Percentiles rank a stretch among this genome's conserved stretches.
phyloP scores from a whole-genome alignment of 2,888 invertebrate genomes.

The Cryptophagus acutangulus region DNA sequence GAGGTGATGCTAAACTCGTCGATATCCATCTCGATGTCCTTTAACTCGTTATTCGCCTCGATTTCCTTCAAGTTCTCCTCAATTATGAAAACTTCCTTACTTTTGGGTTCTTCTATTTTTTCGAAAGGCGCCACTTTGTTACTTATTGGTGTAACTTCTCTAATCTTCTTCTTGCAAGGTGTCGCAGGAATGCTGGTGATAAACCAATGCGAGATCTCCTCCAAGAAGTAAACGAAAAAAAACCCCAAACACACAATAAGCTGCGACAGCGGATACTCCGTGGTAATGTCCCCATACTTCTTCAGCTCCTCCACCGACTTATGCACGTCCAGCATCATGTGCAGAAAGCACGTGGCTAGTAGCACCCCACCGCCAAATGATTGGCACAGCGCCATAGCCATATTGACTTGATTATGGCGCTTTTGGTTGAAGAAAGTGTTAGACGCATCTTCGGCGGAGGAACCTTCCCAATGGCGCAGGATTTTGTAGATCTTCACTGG shows the following conservation, averaged over 20 bases:
- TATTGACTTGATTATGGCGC: conserved; percentile 39
- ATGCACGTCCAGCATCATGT: conserved; percentile 54
- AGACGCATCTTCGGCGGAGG: conserved; percentile 35
- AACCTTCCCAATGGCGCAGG: conserved; percentile 43
- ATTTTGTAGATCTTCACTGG: conserved; percentile 50
- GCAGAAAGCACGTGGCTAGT: conserved; percentile 56
- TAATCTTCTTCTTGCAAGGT: conserved; percentile 12
- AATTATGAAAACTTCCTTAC: conserved; percentile 16
- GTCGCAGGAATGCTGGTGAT: conserved; percentile 35
- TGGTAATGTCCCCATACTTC: conserved; percentile 32
- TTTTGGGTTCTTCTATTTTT: conserved; percentile 17
- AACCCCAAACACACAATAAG: conserved; percentile 52
- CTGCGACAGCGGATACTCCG: conserved; percentile 49
- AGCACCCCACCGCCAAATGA: conserved; percentile 55
- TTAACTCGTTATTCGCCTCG: background rate
- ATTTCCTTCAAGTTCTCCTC: conserved; percentile 21
- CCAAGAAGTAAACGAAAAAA: conserved; percentile 53
- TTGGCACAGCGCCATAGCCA: conserved; percentile 44
- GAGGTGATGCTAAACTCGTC: conserved; percentile 24
- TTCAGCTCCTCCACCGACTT: conserved; percentile 45
- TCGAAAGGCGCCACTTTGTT: conserved; percentile 27
- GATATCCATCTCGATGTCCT: background rate
- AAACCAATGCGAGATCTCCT: conserved; percentile 49
- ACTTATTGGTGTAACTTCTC: conserved; percentile 15
- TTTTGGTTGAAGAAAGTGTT: conserved; percentile 36